Evolutionary conservation across 2,797 vertebrate genomes (phyloP).

Genomic region (Myotis myotis): DNA sequence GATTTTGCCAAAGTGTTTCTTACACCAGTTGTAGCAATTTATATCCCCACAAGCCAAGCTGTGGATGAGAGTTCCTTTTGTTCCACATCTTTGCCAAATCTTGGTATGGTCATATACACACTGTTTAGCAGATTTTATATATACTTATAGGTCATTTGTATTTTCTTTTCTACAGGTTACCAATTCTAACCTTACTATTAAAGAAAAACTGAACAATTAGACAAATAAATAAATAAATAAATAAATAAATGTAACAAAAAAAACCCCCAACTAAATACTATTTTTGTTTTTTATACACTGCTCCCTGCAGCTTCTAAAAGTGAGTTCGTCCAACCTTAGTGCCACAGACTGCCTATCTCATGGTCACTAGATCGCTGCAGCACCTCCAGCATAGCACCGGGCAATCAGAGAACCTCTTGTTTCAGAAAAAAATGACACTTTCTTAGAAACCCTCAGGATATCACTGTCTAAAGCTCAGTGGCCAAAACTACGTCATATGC

Average conservation of each 20-base stretch:
- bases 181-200: neutral
- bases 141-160: neutral
- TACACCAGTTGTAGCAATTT: neutral
- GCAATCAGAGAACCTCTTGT: neutral
- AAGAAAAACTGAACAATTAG: neutral
- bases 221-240: neutral
- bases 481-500: neutral
- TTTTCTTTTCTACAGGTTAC: neutral
- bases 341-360: too few species aligned
- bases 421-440: neutral
- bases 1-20: neutral
- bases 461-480: neutral
- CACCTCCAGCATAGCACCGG: neutral
- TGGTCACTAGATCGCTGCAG: neutral
- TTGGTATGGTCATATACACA: neutral
- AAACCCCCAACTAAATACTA: neutral
- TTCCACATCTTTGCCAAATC: neutral
- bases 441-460: neutral
- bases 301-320: neutral
- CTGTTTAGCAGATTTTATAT: neutral
- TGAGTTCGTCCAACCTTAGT: neutral
- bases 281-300: neutral
- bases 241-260: neutral
- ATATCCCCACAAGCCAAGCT: neutral
- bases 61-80: neutral